phyloP scores from a whole-genome alignment of 2,888 invertebrate genomes.

The Drosophila borealis region DNA sequence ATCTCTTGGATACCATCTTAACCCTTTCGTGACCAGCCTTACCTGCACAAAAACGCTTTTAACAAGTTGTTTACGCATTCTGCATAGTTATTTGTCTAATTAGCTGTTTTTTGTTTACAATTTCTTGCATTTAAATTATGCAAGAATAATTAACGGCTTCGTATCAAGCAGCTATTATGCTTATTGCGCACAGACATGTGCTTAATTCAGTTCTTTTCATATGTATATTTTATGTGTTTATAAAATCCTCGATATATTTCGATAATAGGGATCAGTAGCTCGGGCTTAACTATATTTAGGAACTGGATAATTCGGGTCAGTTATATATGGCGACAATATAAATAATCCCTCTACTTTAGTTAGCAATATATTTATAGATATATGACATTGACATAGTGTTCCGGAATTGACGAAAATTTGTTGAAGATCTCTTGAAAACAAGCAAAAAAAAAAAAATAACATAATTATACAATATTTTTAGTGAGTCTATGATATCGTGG shows the following conservation, averaged over 20 bases:
- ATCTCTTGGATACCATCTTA: background rate
- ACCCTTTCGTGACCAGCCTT: background rate
- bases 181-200: conserved; percentile 5
- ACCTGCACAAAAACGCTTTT: conserved; percentile 5
- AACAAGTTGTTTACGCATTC: conserved; percentile 11
- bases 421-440: too few species aligned
- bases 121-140: conserved; percentile 12
- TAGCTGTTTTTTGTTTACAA: conserved; percentile 5
- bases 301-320: background rate
- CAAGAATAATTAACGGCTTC: background rate
- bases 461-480: too few species aligned
- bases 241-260: background rate
- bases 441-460: too few species aligned
- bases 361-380: too few species aligned
- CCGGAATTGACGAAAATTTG: too few species aligned
- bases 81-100: conserved; percentile 3
- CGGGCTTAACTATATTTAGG: background rate
- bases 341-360: too few species aligned
- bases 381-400: too few species aligned
- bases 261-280: background rate
- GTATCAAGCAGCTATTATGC: conserved; percentile 3
- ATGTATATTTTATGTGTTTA: background rate
- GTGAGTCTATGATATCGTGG: too few species aligned
- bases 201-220: background rate
- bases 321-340: too few species aligned